Conservation (phyloP, 2,797 vertebrate genomes). For the Gymnoscopelus microlampas region DNA sequence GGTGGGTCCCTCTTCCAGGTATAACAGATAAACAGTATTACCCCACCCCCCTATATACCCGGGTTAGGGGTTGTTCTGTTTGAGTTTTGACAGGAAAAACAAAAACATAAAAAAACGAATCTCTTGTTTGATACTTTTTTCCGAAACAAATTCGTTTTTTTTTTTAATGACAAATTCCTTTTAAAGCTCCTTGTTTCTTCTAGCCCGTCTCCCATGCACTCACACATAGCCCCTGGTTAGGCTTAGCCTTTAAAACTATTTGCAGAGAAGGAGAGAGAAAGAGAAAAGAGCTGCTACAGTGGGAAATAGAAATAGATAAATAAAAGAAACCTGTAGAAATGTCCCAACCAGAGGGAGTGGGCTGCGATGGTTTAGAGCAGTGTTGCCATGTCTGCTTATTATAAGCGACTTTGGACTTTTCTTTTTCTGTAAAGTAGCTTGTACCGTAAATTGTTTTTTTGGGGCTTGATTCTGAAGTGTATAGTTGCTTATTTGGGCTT, state of each 20-base stretch:
- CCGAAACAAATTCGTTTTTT: conserved; percentile 65
- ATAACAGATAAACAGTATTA: conserved; percentile 60
- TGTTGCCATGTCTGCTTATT: too few species aligned
- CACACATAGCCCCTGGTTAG: conserved; percentile 76
- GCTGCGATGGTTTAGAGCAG: conserved; percentile 55
- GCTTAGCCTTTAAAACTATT: conserved; percentile 76
- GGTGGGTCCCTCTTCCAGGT: conserved; percentile 61
- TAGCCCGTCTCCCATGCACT: conserved; percentile 46
- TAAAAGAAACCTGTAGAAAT: conserved; percentile 47
- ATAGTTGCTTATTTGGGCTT: too few species aligned
- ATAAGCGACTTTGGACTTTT: too few species aligned
- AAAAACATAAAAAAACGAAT: conserved; percentile 29
- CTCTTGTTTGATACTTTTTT: conserved; percentile 60
- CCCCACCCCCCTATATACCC: conserved; percentile 17
- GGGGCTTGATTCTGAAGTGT: too few species aligned
- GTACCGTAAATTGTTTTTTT: too few species aligned
- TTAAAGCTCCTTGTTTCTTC: conserved; percentile 65
- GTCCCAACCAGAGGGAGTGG: conserved; percentile 53
- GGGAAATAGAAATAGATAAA: conserved; percentile 35
- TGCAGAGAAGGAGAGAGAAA: conserved; percentile 42
- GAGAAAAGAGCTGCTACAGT: conserved; percentile 24
- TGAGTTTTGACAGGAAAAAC: conserved; percentile 40
- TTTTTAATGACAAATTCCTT: conserved; percentile 75
- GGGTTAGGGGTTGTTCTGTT: conserved; percentile 29
- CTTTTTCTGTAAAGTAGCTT: too few species aligned